Evolutionary conservation across 2,888 invertebrate genomes (phyloP).

Genomic region (Caenorhabditis imperialis): DNA sequence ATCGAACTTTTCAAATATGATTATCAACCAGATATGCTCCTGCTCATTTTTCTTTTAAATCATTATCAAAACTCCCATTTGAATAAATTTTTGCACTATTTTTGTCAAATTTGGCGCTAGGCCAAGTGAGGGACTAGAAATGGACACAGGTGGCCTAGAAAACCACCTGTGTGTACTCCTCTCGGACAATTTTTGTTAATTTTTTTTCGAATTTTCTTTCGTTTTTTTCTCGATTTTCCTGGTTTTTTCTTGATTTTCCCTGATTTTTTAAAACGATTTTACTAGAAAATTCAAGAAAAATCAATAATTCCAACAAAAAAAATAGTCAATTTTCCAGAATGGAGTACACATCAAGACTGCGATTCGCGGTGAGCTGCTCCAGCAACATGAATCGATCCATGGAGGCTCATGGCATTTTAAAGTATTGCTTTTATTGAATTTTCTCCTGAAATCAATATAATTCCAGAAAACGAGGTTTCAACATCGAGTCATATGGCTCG

Average conservation of each 20-base stretch:
- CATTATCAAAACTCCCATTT: too few species aligned
- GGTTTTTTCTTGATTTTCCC: background rate
- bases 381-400: constrained; percentile 99
- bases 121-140: background rate
- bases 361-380: constrained; percentile 94
- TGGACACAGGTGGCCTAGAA: constrained; percentile 6
- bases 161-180: constrained; percentile 8
- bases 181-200: constrained; percentile 10
- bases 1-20: too few species aligned
- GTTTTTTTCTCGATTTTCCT: background rate
- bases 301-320: too few species aligned
- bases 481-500: constrained; percentile 83
- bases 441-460: background rate
- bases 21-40: too few species aligned
- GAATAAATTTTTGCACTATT: background rate
- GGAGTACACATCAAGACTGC: constrained; percentile 26
- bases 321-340: constrained; percentile 11
- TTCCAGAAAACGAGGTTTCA: constrained; percentile 92
- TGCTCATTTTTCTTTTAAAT: too few species aligned
- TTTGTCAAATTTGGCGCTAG: background rate
- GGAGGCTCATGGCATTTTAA: constrained; percentile 97
- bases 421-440: constrained; percentile 77
- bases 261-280: background rate
- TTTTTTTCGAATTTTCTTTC: background rate
- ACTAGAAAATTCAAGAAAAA: background rate